Evolutionary conservation across 2,113 vertebrate species (phyloP).

Genomic region (Nothoprocta perdicaria): DNA sequence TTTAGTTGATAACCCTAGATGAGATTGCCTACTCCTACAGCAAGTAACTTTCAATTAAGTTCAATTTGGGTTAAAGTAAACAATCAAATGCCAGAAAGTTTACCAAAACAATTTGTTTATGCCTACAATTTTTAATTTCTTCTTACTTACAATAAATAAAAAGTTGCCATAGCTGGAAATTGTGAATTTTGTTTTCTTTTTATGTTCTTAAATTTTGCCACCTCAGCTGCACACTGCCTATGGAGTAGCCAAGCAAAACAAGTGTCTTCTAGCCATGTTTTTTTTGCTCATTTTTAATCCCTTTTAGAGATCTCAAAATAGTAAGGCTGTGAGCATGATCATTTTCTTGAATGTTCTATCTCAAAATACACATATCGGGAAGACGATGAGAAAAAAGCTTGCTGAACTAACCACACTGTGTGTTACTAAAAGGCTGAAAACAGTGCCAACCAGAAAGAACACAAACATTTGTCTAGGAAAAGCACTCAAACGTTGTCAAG

Average conservation of each 20-base stretch:
- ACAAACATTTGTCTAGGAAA: neutral
- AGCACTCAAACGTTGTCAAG: neutral
- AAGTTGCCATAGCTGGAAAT: neutral
- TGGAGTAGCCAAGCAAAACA: neutral
- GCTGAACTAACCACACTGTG: neutral
- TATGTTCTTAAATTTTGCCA: neutral
- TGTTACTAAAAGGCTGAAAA: neutral
- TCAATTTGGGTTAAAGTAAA: neutral
- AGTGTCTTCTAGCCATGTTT: neutral
- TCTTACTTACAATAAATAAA: neutral
- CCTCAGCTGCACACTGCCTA: neutral
- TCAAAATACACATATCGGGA: slow-evolving; percentile 16
- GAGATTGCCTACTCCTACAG: neutral
- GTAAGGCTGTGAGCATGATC: neutral
- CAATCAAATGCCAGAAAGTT: neutral
- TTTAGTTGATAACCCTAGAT: neutral
- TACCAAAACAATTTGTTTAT: neutral
- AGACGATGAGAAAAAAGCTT: neutral
- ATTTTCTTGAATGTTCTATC: neutral
- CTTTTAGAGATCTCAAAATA: neutral
- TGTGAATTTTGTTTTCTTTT: neutral
- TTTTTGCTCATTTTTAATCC: neutral
- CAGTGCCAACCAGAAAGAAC: neutral
- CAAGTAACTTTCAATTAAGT: neutral
- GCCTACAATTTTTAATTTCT: neutral